These are phyloP conservation scores for Rotaria macrura DNA, from an alignment of 2,888 invertebrate species.

Conservation along the genomic window DNA sequence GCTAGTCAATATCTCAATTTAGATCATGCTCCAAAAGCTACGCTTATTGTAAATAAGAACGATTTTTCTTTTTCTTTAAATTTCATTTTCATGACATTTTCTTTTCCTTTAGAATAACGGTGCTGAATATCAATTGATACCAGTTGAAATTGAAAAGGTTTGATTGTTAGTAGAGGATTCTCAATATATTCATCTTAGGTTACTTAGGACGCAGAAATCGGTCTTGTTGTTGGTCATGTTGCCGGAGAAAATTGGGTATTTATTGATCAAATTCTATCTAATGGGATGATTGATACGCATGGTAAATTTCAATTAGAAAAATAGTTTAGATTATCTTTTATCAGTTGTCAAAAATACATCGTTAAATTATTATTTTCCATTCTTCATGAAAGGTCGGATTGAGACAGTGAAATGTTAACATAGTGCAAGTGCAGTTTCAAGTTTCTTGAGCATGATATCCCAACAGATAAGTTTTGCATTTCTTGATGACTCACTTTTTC, in stretches of 20 bases:
- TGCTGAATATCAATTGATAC: neutral
- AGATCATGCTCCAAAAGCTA: neutral
- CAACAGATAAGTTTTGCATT: too few species aligned
- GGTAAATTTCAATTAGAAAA: too few species aligned
- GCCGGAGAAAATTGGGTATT: neutral
- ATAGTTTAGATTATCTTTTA: too few species aligned
- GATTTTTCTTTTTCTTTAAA: neutral
- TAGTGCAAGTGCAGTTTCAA: too few species aligned
- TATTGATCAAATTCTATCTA: neutral
- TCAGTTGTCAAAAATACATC: too few species aligned
- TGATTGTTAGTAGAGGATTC: neutral
- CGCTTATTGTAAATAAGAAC: neutral
- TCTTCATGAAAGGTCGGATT: too few species aligned
- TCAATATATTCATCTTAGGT: neutral
- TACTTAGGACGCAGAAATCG: neutral
- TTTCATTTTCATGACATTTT: neutral
- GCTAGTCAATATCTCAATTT: neutral
- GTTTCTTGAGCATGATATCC: too few species aligned
- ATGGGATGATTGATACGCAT: neutral
- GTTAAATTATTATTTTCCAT: too few species aligned
- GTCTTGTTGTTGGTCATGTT: neutral
- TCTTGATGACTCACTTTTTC: too few species aligned
- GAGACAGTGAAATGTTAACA: too few species aligned
- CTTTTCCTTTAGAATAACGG: neutral
- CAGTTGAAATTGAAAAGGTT: neutral